Evolutionary conservation across 2,888 invertebrate genomes (phyloP).

Genomic region (Cheilosia vulpina): DNA sequence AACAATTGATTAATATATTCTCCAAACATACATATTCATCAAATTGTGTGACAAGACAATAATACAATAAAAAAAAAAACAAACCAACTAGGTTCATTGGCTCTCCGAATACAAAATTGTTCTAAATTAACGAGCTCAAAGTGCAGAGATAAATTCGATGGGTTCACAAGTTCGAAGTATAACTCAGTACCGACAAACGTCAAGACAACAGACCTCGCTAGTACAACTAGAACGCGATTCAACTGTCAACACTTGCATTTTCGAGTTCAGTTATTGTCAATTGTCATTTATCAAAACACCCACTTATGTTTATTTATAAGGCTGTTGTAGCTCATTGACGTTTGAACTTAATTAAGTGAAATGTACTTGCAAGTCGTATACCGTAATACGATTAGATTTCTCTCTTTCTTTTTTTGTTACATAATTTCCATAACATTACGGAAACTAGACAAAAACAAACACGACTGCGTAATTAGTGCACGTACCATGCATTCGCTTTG

Average conservation of each 20-base stretch:
- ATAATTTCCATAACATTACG: constrained; percentile 23
- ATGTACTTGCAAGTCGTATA: constrained; percentile 9
- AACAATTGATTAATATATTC: no score
- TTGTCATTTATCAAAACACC: constrained; percentile 9
- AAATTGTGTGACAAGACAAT: no score
- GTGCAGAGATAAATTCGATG: no score
- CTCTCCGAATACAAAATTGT: no score
- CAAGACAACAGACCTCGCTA: background rate
- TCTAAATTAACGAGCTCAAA: no score
- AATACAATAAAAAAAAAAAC: no score
- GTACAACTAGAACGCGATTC: background rate
- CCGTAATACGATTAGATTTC: constrained; percentile 28
- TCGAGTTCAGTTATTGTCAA: constrained; percentile 9
- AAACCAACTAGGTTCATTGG: no score
- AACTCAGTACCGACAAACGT: no score
- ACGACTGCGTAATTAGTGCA: constrained; percentile 20
- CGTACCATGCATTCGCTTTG: background rate
- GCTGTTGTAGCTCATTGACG: constrained; percentile 30
- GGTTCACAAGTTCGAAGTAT: no score
- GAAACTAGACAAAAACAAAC: constrained; percentile 28
- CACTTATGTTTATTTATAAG: constrained; percentile 26
- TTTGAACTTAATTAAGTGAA: constrained; percentile 31
- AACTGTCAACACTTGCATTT: constrained; percentile 11
- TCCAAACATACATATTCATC: no score
- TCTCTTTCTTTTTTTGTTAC: background rate